phyloP scores from a whole-genome alignment of 2,113 vertebrate genomes.

The Aplodontia rufa region DNA sequence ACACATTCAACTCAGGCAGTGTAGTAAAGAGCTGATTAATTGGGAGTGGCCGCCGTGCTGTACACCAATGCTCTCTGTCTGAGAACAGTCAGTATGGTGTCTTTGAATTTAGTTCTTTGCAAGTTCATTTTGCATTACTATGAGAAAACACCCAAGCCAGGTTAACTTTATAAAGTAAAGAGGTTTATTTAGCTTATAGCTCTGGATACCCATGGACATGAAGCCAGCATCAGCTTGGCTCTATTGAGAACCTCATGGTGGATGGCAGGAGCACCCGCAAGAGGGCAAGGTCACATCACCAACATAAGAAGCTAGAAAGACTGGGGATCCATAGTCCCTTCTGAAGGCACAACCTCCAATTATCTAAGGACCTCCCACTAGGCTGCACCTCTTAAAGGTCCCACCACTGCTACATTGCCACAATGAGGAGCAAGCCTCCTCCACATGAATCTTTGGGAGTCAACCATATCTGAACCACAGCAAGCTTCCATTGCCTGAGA shows the following conservation, averaged over 20 bases:
- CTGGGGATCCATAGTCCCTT: not conserved
- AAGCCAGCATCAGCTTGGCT: not conserved
- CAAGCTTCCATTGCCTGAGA: not conserved
- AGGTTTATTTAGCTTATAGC: not conserved
- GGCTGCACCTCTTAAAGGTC: not conserved
- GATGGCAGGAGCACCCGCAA: not conserved
- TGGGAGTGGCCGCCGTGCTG: not conserved
- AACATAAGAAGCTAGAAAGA: not conserved
- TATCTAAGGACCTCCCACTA: not conserved
- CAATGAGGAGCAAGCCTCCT: not conserved
- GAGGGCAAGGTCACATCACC: not conserved
- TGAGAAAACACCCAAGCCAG: not conserved
- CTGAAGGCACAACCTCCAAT: not conserved
- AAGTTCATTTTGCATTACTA: not conserved
- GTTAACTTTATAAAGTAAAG: not conserved
- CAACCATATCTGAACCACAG: no score
- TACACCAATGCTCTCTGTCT: not conserved
- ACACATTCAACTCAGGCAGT: not conserved
- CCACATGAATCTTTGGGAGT: not conserved
- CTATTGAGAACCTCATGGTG: not conserved
- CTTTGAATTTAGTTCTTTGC: not conserved
- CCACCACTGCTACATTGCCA: not conserved
- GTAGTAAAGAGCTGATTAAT: not conserved
- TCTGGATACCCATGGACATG: not conserved
- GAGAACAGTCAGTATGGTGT: not conserved